Evolutionary conservation across 2,888 invertebrate species (phyloP).

Genomic region (Meganola albula): DNA sequence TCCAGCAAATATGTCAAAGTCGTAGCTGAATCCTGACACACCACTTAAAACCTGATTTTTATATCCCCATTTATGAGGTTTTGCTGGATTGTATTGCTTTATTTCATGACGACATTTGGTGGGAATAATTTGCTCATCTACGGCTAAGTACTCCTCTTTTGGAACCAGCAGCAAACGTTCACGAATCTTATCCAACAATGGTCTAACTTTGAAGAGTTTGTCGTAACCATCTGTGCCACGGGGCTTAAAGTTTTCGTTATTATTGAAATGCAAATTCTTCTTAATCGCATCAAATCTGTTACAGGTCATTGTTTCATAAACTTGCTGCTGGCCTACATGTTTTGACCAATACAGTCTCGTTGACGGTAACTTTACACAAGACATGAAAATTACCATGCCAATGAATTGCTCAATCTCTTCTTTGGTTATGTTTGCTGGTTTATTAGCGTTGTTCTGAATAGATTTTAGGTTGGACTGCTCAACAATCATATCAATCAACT

Average conservation of each 20-base stretch:
- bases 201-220: slow-evolving; percentile 33
- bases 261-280: slow-evolving; percentile 6
- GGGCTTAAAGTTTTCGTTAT: slow-evolving; percentile 1
- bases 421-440: slow-evolving; percentile 15
- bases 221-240: slow-evolving; percentile 18
- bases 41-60: slow-evolving; percentile 42
- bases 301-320: slow-evolving; percentile 10
- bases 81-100: slow-evolving; percentile 38
- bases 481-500: slow-evolving; percentile 10
- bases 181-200: slow-evolving; percentile 17
- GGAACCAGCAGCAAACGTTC: slow-evolving; percentile 23
- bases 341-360: slow-evolving; percentile 9
- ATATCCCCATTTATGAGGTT: slow-evolving; percentile 40
- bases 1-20: slow-evolving; percentile 41
- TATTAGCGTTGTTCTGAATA: slow-evolving; percentile 15
- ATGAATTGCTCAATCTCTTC: slow-evolving; percentile 12
- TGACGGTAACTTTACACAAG: slow-evolving; percentile 12
- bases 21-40: slow-evolving; percentile 41
- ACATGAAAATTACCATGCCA: slow-evolving; percentile 19
- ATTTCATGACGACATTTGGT: slow-evolving; percentile 25
- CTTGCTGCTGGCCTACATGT: slow-evolving; percentile 1
- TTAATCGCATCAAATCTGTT: slow-evolving; percentile 5
- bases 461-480: slow-evolving; percentile 22
- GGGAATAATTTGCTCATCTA: slow-evolving; percentile 41
- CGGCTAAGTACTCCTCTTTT: slow-evolving; percentile 33